Base-by-base conservation (phyloP, 2,797 vertebrate genomes). In the Crocodylus rhombifer region DNA sequence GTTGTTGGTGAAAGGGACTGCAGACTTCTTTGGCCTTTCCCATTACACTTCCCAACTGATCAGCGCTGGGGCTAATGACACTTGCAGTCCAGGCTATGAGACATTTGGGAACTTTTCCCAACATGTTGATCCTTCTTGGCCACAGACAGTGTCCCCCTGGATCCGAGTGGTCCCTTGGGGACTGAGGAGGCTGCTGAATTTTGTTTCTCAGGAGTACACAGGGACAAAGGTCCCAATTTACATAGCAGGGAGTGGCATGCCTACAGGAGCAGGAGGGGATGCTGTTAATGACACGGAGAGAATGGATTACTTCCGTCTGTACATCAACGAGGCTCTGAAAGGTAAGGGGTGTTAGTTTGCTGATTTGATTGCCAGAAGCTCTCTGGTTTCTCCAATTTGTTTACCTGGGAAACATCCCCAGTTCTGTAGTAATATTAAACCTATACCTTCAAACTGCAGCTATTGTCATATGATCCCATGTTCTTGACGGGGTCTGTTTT, bases 1-100 rank as follows among this genome's bases (percentile, higher is more conserved):
- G 85, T 80, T 96, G 77, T 97, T 98, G 90, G 97, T 99, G 65
- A 97, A 77, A 80, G 99, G 99, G 64, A 99, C 99, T 4, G 98
- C 99, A 17, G 99, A 99, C 92, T 99, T 99, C 95, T 98, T 99
- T 61, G 99, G 99, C 61, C 97, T 99, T 75, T 99, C 99, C 90
- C 99, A 99, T 94, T 99, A 99, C 77, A 99, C 99, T 2, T 98
- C 99, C 42, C 96, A 92, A 57, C 90, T 99, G 89, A 93, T 99
- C 89, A 98, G 90, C 74, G 87, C 92, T 0, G 96, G 67, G 25
- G 18, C 30, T 6, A 82, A 86, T 2, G 94, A 95, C 26, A 97
- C 84, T 61, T 99, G 99, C 84, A 33, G 7, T 7, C 89, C 98
- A 13, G 97, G 96, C 86, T 99, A 98, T 1, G 84, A 98, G 13